These are phyloP conservation scores for Tipula vernalis DNA, from an alignment of 2,888 invertebrate species.

Conservation along the genomic window DNA sequence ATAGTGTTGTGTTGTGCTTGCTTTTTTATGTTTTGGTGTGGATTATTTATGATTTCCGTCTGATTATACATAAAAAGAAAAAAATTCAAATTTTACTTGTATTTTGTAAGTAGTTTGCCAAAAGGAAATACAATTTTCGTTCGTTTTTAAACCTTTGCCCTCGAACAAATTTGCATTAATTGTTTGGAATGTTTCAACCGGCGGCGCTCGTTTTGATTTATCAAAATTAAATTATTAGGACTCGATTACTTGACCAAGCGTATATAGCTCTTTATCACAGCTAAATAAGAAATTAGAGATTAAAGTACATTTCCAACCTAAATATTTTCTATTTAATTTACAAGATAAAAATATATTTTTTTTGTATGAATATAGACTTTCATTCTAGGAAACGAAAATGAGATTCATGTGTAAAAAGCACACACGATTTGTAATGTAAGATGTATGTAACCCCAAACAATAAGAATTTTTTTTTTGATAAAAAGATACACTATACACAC, in stretches of 20 bases:
- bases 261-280: neutral
- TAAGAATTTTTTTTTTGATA: neutral
- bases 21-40: neutral
- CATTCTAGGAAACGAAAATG: neutral
- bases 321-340: neutral
- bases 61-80: neutral
- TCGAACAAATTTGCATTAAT: neutral
- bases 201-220: neutral
- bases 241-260: neutral
- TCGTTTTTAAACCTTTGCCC: neutral
- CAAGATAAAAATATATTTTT: neutral
- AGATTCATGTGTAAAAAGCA: neutral
- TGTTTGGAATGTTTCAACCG: neutral
- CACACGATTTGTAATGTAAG: neutral
- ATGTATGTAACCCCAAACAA: neutral
- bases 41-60: neutral
- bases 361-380: neutral
- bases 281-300: neutral
- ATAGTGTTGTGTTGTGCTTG: neutral
- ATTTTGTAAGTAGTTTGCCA: neutral
- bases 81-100: neutral
- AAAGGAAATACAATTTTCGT: neutral
- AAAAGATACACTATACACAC: neutral
- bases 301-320: neutral
- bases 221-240: neutral